Percentiles rank a stretch among this genome's conserved stretches.
These are phyloP conservation scores for Xiphorhynchus elegans DNA, from an alignment of 2,113 vertebrate genomes.

Conservation along the genomic window DNA sequence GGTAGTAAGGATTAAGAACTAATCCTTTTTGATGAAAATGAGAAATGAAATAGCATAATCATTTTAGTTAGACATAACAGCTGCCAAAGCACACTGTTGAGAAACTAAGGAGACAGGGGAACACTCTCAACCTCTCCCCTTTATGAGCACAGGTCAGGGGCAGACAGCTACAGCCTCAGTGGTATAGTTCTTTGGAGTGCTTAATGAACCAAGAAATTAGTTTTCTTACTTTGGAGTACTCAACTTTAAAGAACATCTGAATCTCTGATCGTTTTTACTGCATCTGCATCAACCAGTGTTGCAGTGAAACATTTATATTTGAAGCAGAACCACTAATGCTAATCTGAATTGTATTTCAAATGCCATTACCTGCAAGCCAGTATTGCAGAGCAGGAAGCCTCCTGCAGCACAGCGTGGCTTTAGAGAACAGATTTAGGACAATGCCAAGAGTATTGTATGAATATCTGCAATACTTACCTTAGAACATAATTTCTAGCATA, in stretches of 20 bases:
- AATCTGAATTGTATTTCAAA: background rate
- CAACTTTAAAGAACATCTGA: background rate
- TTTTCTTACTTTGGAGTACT: background rate
- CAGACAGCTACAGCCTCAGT: background rate
- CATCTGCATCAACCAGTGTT: background rate
- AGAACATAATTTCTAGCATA: background rate
- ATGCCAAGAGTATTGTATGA: background rate
- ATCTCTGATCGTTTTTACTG: background rate
- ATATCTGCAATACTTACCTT: background rate
- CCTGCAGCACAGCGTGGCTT: background rate
- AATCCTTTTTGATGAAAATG: conserved; percentile 39
- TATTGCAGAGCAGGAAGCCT: background rate
- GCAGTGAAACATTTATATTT: background rate
- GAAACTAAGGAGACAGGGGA: background rate
- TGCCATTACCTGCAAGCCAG: background rate
- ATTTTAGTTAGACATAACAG: background rate
- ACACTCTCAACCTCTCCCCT: background rate
- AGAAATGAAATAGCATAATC: background rate
- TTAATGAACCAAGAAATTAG: conserved; percentile 4
- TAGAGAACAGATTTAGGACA: background rate
- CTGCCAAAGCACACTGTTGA: background rate
- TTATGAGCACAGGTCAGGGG: background rate
- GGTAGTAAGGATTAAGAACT: conserved; percentile 1
- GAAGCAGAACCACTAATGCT: background rate
- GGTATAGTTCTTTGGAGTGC: background rate